Evolutionary conservation across 1,140 invertebrate genomes (phyloP), one percentile per base, ranked within the genome.

Genomic region (Dendroctonus valens): DNA sequence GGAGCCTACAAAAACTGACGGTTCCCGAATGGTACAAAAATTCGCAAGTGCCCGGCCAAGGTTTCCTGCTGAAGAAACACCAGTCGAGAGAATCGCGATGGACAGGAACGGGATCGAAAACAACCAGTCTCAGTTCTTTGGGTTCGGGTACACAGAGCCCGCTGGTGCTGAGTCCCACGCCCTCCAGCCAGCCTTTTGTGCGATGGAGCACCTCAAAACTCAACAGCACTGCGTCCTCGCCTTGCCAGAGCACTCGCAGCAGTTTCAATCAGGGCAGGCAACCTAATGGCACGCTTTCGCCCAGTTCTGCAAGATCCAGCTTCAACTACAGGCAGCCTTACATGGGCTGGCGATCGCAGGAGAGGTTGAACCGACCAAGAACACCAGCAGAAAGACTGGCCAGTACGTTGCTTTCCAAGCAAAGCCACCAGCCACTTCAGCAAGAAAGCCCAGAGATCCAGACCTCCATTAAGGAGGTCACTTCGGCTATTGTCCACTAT

Each of bases 21-120:
- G 89, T 97, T 42, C 95, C 95, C 48, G 93, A 97, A 76, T 97
- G 95, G 95, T 94, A 92, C 83, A 93, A 91, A 79, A 91, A 92
- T 77, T 90, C 89, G 14, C 83, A 87, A 63, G 83, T 86, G 12
- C 86, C 87, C n/a, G 82, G 85, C 41, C 86, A 87, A 75, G 86
- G 86, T 58, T 88, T 88, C 77, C 81, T 87, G 6, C 79, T 84
- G 40, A 77, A 75, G 50, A 76, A 75, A 48, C 70, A 74, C 11
- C 48, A 42, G 7, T 52, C 55, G 7, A 63, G 67, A 2, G 73
- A 75, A 53, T 64, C 67, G 37, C 61, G 75, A 65, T 77, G 75
- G 75, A 70, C 70, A 3, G 76, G 74, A 9, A 78, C 75, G 70
- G 74, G 73, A 69, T 79, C 78, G 73, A 76, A 79, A 69, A 75